These are phyloP conservation scores for Conus canariensis DNA, from an alignment of 2,888 invertebrate species.

Conservation along the genomic window DNA sequence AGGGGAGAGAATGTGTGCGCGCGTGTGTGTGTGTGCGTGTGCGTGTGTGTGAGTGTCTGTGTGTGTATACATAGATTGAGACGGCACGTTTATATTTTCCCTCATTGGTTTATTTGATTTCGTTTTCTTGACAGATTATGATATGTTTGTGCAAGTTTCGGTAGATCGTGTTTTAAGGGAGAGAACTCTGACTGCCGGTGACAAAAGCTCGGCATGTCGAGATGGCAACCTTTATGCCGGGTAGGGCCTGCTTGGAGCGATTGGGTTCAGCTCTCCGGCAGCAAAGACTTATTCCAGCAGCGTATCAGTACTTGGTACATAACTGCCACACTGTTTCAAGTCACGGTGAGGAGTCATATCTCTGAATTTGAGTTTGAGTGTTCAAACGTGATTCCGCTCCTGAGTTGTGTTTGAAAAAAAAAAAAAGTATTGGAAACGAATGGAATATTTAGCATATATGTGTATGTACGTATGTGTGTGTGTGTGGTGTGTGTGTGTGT, in stretches of 20 bases:
- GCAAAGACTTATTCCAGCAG: neutral
- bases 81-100: too few relatives aligned
- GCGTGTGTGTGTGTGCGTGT: too few relatives aligned
- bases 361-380: too few relatives aligned
- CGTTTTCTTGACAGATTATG: neutral
- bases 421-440: too few relatives aligned
- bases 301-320: neutral
- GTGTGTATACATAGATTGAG: too few relatives aligned
- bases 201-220: neutral
- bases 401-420: too few relatives aligned
- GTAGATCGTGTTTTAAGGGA: neutral
- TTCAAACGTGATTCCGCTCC: too few relatives aligned
- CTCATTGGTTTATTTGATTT: too few relatives aligned
- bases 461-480: too few relatives aligned
- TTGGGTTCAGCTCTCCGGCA: neutral
- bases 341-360: neutral
- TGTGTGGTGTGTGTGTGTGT: neutral
- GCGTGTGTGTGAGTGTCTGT: too few relatives aligned
- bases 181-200: neutral
- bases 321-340: neutral
- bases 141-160: neutral
- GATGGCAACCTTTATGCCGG: constrained; percentile 3
- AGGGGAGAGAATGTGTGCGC: neutral
- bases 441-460: too few relatives aligned
- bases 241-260: neutral